Base-by-base conservation (phyloP, 2,888 invertebrate genomes). In the Onchidella celtica region DNA sequence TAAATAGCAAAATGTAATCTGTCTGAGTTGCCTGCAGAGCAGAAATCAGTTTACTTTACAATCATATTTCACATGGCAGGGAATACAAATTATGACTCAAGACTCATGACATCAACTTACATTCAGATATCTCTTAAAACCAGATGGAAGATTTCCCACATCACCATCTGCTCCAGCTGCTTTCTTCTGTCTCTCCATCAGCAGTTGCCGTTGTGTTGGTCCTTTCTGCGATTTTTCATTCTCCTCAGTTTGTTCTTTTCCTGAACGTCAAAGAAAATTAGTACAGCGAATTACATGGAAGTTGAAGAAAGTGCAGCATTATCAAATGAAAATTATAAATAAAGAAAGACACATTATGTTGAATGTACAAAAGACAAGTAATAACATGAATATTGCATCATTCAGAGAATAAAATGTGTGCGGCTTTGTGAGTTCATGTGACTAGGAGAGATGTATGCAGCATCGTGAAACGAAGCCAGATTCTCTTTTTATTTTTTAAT, bases 191-290 rank as follows among this genome's bases (percentile, higher is more conserved):
- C 91, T 82, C 74, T 90, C 92, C 70, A 83, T 84, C 17, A 88
- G 85, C 70, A 93, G 85, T 17, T 83, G 77, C 24, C 89, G 87
- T 85, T 93, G 93, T 24, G 92, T 92, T 2, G 93, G 91, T 3
- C 93, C 85, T 61, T 81, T 81, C 17, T n/a, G 27, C 17, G 27
- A 11, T 36, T 63, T 38, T 29, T 65, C 61, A 3, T 63, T 63
- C 29, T 24, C 27, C 21, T 66, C 66, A 47, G 47, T n/a, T n/a
- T n/a, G n/a, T 63, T 24, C 14, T n/a, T 63, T 27, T 63, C 11
- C 59, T n/a, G 29, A 63, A 63, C 2, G 14, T 29, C 24, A 63
- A n/a, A 4, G 14, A 63, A 63, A 24, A n/a, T 29, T 29, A 63
- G 14, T 3, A 63, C 24, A n/a, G 3, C 2, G 24, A n/a, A 1